phyloP scores from a whole-genome alignment of 2,113 vertebrate genomes.

The Anoura caudifer region DNA sequence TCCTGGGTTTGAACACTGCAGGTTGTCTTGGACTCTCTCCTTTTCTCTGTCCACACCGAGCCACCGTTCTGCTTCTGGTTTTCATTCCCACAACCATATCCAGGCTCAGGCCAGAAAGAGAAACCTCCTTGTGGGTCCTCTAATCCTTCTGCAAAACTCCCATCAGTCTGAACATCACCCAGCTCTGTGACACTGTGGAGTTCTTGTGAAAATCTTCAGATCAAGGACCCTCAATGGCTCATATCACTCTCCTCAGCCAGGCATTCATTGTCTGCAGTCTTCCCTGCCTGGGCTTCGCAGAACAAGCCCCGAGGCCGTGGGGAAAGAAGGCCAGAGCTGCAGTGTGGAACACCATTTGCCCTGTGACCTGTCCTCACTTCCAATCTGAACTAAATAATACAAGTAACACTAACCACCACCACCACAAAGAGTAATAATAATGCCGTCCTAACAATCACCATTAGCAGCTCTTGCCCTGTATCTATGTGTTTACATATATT shows the following conservation, averaged over 20 bases:
- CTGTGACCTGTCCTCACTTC: background rate
- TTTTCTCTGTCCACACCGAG: background rate
- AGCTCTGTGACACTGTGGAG: background rate
- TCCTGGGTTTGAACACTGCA: fast-evolving
- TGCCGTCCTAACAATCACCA: background rate
- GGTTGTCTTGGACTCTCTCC: background rate
- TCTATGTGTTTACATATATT: no score
- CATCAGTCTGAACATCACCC: background rate
- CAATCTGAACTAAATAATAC: background rate
- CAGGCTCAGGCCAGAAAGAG: background rate
- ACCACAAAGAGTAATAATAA: background rate
- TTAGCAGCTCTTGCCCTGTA: background rate
- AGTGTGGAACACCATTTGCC: background rate
- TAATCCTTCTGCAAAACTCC: background rate
- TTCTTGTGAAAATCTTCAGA: background rate
- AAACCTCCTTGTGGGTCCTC: background rate
- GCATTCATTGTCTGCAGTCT: background rate
- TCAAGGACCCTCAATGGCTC: background rate
- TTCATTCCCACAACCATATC: fast-evolving
- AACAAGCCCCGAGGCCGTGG: background rate
- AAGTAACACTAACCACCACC: background rate
- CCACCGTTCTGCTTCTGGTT: background rate
- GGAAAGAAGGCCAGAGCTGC: background rate
- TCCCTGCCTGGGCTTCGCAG: background rate
- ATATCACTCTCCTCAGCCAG: background rate